Evolutionary conservation across 2,797 vertebrate species (phyloP), one percentile per base, ranked within the genome.

Genomic region (Poeciliopsis gracilis): DNA sequence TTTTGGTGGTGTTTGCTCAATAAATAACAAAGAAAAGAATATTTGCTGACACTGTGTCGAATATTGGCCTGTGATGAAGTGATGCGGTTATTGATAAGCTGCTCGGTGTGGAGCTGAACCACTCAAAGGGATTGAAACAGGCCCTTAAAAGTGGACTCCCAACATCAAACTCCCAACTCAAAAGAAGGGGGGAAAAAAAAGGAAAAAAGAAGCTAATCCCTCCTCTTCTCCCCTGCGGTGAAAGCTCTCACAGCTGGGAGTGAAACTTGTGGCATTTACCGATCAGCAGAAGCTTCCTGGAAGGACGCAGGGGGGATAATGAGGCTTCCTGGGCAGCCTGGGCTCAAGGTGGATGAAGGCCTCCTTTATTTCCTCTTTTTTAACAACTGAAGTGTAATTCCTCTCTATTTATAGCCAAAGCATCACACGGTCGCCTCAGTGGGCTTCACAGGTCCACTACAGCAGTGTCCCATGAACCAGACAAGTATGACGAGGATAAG

Each of bases 241-340:
- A 72, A 77, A 77, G 75, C 86, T 82, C 78, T 75, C 77, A 76
- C 92, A 85, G 92, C 83, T 8, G 87, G 89, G 81, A 82, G 87
- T 41, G 82, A 87, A 84, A 88, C 83, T 90, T 79, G 82, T 91
- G 93, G 89, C 90, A 93, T 94, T 94, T 94, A 91, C 91, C 59
- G 81, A 92, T 87, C 90, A 89, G 91, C 80, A 79, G 88, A 87
- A 43, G 78, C 88, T 84, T 87, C 82, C 86, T 84, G 90, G 86
- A 81, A 80, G 88, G 82, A 84, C 83, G 84, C 82, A 33, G 83
- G 43, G 84, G 76, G 79, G 89, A 90, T 95, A 94, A 94, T 91
- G 88, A 94, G 92, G 89, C 85, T 85, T 87, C 88, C 83, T 79
- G 86, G 73, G 83, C 77, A 87, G 83, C 47, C 47, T 25, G 53